A percentile compares a stretch with the other conserved stretches of the same genome.
These are phyloP conservation scores for Chauna torquata DNA, from an alignment of 2,113 vertebrate genomes.

Conservation along the genomic window DNA sequence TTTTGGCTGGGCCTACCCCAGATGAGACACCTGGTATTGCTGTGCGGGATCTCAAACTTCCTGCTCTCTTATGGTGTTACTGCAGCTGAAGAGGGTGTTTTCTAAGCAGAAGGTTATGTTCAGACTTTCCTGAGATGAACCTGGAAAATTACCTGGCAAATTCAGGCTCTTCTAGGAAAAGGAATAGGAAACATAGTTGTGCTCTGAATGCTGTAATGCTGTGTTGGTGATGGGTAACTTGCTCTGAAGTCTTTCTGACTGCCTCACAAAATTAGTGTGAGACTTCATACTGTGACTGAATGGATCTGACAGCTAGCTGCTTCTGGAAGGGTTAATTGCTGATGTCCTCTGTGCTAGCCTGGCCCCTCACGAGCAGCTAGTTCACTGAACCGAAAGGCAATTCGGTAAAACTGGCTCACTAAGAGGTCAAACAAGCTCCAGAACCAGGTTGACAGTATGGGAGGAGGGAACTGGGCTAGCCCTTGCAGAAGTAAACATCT, in stretches of 20 bases:
- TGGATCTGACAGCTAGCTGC: background rate
- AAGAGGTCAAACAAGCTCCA: constrained; percentile 9
- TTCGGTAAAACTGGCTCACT: background rate
- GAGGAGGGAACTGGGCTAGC: background rate
- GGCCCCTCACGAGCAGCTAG: background rate
- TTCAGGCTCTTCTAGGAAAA: background rate
- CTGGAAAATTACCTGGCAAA: background rate
- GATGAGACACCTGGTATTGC: background rate
- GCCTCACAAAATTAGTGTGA: background rate
- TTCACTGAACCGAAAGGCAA: background rate
- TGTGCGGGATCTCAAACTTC: background rate
- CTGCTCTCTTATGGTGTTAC: background rate
- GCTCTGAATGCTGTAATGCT: background rate
- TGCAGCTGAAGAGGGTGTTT: background rate
- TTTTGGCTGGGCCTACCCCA: background rate
- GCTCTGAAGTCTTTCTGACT: background rate
- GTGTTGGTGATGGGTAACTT: accelerated
- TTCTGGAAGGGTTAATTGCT: constrained; percentile 23
- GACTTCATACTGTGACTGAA: background rate
- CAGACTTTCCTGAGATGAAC: background rate
- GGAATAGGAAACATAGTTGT: background rate
- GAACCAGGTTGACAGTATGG: background rate
- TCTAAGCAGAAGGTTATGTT: background rate
- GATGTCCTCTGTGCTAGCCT: background rate
- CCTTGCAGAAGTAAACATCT: background rate